Percentiles rank a stretch among this genome's conserved stretches.
Conservation (phyloP, 2,113 vertebrate species). For the Maccullochella peelii region DNA sequence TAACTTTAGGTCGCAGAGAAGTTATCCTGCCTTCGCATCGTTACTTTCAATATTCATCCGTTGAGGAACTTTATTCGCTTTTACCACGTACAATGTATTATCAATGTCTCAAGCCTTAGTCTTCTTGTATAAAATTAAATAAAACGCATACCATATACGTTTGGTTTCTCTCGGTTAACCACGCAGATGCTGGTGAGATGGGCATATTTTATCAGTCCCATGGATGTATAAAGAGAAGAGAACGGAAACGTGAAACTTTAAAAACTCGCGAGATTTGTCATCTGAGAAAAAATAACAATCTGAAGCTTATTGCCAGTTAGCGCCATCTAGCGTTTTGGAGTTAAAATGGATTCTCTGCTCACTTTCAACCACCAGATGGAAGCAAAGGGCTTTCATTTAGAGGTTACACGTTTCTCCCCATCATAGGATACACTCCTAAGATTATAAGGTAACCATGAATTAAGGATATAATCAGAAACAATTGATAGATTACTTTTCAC, state of each 20-base stretch:
- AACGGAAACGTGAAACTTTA: not conserved
- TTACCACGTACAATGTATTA: too few relatives aligned
- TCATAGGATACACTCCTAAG: too few relatives aligned
- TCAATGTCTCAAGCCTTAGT: not conserved
- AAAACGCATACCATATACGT: not conserved
- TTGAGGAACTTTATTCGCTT: not conserved
- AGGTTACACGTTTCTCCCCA: not conserved
- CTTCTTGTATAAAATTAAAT: not conserved
- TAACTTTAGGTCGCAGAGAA: not conserved
- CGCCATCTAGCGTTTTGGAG: constrained; percentile 41
- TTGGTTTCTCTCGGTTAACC: too few relatives aligned
- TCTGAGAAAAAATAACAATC: rapidly evolving
- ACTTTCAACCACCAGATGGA: constrained; percentile 37
- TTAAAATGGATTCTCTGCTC: not conserved
- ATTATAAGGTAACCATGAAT: not conserved
- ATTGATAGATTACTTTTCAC: too few relatives aligned
- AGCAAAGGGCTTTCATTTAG: not conserved
- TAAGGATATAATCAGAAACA: not conserved
- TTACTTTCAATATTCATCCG: not conserved
- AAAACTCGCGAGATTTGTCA: constrained; percentile 1
- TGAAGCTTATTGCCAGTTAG: rapidly evolving
- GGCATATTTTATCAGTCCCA: too few relatives aligned
- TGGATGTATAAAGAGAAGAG: too few relatives aligned
- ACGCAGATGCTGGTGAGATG: rapidly evolving
- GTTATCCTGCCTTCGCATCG: too few relatives aligned